Conservation (phyloP, 2,888 invertebrate species). For the Nomada ruficornis region DNA sequence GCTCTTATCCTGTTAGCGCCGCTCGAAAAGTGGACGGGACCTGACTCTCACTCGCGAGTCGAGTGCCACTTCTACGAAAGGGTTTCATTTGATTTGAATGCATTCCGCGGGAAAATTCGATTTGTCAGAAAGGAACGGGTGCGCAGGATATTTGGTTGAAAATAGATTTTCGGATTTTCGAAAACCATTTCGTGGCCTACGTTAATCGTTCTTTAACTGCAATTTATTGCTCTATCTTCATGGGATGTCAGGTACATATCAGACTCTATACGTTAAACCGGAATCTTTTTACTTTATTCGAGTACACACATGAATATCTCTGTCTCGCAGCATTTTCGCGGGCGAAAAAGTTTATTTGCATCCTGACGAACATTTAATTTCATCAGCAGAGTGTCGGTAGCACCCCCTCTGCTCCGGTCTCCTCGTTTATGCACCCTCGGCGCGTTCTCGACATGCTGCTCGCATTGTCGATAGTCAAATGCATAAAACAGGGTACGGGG, state of each 20-base stretch:
- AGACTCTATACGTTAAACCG: no score
- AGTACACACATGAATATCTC: no score
- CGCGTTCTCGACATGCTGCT: conserved; percentile 81
- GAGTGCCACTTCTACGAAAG: conserved; percentile 38
- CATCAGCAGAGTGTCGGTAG: conserved; percentile 55
- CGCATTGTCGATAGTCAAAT: conserved; percentile 82
- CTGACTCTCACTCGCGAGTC: conserved; percentile 20
- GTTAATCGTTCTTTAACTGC: no score
- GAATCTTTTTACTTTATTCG: no score
- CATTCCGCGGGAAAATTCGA: conserved; percentile 52
- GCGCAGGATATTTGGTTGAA: neutral
- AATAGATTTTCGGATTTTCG: neutral
- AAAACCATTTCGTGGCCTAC: no score
- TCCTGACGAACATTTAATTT: conserved; percentile 75
- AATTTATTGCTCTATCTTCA: no score
- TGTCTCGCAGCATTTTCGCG: neutral
- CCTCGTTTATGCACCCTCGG: conserved; percentile 77
- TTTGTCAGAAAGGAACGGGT: conserved; percentile 14
- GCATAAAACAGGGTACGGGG: conserved; percentile 76
- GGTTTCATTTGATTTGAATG: conserved; percentile 52
- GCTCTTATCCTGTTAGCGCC: conserved; percentile 65
- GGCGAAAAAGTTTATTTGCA: neutral
- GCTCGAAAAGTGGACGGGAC: conserved; percentile 53
- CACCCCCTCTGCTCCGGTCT: conserved; percentile 45
- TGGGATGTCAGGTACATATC: no score